Base-by-base conservation (phyloP, 2,888 invertebrate genomes). In the Rhogogaster chlorosoma region DNA sequence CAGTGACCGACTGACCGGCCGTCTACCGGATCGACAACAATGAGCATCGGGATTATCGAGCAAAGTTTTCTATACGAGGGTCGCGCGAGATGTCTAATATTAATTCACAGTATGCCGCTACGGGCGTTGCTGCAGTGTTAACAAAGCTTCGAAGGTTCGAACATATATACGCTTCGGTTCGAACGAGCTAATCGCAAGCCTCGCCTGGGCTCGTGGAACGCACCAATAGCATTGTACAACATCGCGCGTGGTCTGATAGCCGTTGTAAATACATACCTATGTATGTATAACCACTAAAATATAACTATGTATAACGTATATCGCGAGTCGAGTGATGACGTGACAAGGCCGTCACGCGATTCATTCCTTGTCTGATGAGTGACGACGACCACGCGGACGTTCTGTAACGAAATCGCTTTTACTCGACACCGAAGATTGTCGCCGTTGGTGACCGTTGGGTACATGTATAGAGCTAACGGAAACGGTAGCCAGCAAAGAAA, bases 301-400 rank as follows among this genome's bases (percentile, higher is more conserved):
- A n/a, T n/a, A n/a, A n/a, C n/a, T 73, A 73, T 73, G 71, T 42
- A 61, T 80, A 64, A 36, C 77, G 32, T 77, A 49, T n/a, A 49
- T 77, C 57, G 38, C 29, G 45, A 75, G 38, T 61, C 15, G 45
- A 57, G 78, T 29, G 38, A 64, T 84, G 80, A 84, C 84, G 84
- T 45, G 80, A 84, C 84, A 84, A 84, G 84, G 84, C 84, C 64
- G 84, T 73, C 75, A 26, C 73, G 71, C 67, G 84, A 84, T 84
- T 84, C 67, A 84, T 84, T 78, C 80, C 29, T 15, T 32, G 42
- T 32, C 73, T 26, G 73, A 42, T 42, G 12, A 73, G 42, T 26
- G 73, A 73, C 77, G 73, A 73, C 77, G 77, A 77, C 32, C 53
- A 49, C 49, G 53, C 29, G 26, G n/a, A 26, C 77, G 77, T 77